Conservation (phyloP, 2,113 vertebrate species). For the Leptobrachium leishanense region DNA sequence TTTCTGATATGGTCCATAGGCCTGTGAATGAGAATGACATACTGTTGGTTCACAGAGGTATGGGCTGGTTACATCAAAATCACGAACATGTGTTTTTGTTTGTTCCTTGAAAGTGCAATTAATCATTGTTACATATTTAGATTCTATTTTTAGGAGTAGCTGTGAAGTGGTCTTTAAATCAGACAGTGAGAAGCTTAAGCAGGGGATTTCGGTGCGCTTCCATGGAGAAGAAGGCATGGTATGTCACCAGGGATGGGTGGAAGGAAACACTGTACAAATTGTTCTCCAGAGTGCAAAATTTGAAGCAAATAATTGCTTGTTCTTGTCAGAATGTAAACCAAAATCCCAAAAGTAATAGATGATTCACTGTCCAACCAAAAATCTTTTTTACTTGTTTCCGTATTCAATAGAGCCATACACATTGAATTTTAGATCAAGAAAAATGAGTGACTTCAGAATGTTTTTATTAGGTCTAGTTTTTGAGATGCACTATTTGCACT, state of each 20-base stretch:
- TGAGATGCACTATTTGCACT: no score
- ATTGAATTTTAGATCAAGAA: no score
- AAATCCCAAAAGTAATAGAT: no score
- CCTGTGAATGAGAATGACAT: conserved; percentile 96
- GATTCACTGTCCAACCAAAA: no score
- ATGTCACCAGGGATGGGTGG: conserved; percentile 52
- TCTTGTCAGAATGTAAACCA: no score
- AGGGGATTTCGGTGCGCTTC: conserved; percentile 95
- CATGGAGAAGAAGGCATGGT: conserved; percentile 99
- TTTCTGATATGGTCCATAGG: conserved; percentile 96
- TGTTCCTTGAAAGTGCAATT: conserved; percentile 52
- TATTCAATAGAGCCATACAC: no score
- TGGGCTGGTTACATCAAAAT: not conserved
- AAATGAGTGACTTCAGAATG: no score
- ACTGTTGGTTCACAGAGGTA: conserved; percentile 95
- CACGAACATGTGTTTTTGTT: not conserved
- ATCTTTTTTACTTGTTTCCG: no score
- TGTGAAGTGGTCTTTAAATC: conserved; percentile 98
- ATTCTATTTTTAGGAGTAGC: conserved; percentile 98
- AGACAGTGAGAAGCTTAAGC: conserved; percentile 94
- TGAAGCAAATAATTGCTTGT: no score
- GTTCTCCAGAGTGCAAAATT: no score
- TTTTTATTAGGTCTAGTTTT: no score
- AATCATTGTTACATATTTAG: conserved; percentile 74
- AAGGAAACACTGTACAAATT: no score